phyloP scores from a whole-genome alignment of 2,888 invertebrate genomes.

The Ametastegia equiseti region DNA sequence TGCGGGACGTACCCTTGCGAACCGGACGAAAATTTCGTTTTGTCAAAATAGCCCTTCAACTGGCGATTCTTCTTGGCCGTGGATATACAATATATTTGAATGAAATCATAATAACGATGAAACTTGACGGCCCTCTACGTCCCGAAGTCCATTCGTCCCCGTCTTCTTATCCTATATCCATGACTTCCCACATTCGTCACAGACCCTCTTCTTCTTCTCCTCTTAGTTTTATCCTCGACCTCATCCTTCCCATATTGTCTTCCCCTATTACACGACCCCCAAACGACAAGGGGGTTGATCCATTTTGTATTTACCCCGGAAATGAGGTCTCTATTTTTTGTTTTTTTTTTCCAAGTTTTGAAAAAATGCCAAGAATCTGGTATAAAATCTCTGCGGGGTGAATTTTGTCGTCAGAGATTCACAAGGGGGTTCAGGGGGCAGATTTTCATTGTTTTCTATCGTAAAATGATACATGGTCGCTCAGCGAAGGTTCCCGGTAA shows the following conservation, averaged over 20 bases:
- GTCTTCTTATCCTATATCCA: neutral
- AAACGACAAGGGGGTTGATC: slow-evolving; percentile 7
- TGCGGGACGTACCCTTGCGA: neutral
- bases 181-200: neutral
- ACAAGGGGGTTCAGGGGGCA: neutral
- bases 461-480: slow-evolving; percentile 11
- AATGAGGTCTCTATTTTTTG: too few species aligned
- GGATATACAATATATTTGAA: slow-evolving; percentile 35
- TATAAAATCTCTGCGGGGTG: neutral
- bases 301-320: slow-evolving; percentile 10
- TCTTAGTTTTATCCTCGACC: too few species aligned
- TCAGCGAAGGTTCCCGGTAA: neutral
- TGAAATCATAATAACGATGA: slow-evolving; percentile 42
- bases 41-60: slow-evolving; percentile 39
- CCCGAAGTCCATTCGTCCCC: slow-evolving; percentile 30
- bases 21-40: slow-evolving; percentile 39
- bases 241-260: slow-evolving; percentile 3
- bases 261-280: neutral
- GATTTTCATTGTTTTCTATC: slow-evolving; percentile 7
- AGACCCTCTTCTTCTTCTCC: neutral
- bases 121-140: slow-evolving; percentile 30
- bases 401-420: neutral
- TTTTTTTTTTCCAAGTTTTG: neutral
- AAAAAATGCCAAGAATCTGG: neutral
- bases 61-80: slow-evolving; percentile 5